Evolutionary conservation across 2,888 invertebrate genomes (phyloP).

Genomic region (Anticlea derivata): DNA sequence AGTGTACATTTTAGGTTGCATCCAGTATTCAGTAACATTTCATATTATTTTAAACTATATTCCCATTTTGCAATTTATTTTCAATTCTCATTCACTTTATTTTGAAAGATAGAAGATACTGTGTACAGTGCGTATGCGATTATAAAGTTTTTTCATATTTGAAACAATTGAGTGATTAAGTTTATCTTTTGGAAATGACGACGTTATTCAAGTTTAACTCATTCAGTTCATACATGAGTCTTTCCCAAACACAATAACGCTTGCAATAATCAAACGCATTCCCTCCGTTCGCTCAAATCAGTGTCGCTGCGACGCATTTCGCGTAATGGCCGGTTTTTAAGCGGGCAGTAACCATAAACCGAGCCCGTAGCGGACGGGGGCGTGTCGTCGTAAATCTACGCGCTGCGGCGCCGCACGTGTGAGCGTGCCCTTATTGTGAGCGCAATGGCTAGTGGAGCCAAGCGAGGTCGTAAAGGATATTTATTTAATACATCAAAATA

Average conservation of each 20-base stretch:
- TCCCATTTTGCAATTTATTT: neutral
- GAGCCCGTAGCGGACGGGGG: conserved; percentile 5
- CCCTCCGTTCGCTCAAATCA: conserved; percentile 6
- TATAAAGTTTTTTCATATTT: too few relatives aligned
- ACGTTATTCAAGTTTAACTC: too few relatives aligned
- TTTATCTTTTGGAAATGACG: too few relatives aligned
- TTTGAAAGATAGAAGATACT: too few relatives aligned
- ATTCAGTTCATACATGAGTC: too few relatives aligned
- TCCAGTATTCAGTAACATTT: too few relatives aligned
- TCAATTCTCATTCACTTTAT: too few relatives aligned
- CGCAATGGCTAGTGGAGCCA: neutral
- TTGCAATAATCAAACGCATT: conserved; percentile 4
- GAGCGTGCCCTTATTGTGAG: conserved; percentile 6
- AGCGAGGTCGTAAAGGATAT: neutral
- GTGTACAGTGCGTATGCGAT: too few relatives aligned
- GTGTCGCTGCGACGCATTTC: conserved; percentile 11
- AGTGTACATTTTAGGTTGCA: too few relatives aligned
- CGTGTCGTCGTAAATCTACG: conserved; percentile 18
- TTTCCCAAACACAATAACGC: conserved; percentile 5
- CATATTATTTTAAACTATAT: too few relatives aligned
- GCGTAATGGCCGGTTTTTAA: conserved; percentile 18
- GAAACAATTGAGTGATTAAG: too few relatives aligned
- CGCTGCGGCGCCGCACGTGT: conserved; percentile 4
- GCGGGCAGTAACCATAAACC: conserved; percentile 18
- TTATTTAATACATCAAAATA: too few relatives aligned